Base-by-base conservation (phyloP, 2,888 invertebrate genomes). In the Aleiodes testaceus region DNA sequence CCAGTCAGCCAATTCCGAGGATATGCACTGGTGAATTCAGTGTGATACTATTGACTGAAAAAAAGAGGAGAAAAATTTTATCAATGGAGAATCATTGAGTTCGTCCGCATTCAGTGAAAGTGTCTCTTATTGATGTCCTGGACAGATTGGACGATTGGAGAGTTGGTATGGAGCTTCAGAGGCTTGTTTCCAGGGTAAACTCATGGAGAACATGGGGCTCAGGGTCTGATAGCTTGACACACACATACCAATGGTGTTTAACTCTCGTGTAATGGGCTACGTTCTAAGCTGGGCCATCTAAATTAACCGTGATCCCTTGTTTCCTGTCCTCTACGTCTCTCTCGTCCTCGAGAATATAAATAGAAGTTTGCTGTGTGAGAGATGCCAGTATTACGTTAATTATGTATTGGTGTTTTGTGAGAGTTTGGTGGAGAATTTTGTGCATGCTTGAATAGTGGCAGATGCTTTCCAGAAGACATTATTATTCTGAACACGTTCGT, bases 401-500 rank as follows among this genome's bases (percentile, higher is more conserved):
- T 36, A 36, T 36, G 36, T 36, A 36, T 36, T 36, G 36, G 36
- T 36, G 9, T 36, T 36, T 36, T 36, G 36, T 9, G 11, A 36
- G 3, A 2, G 36, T 45, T 42, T 18, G 5, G 14, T 9, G n/a
- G 12, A 1, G 64, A 20, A 44, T n/a, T 44, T 16, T 20, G n/a
- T 16, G 50, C 18, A 53, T 55, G 11, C 5, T 18, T 11, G 22
- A 53, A 44, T 5, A 16, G 16, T 47, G 7, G 12, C 26, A 42
- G 36, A 36, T 52, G 42, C 36, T 45, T 52, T 45, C 26, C 26
- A n/a, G 12, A 45, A 63, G 5, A 7, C 45, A 75, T 77, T 74
- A 72, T 75, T 72, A 77, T 77, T 75, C 74, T 69, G 73, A 74
- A 70, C 74, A 74, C 76, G 76, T 65, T 45, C 71, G 52, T 68